Evolutionary conservation across 2,888 invertebrate genomes (phyloP), one percentile per base, ranked within the genome.

Genomic region (Smittia sp.): DNA sequence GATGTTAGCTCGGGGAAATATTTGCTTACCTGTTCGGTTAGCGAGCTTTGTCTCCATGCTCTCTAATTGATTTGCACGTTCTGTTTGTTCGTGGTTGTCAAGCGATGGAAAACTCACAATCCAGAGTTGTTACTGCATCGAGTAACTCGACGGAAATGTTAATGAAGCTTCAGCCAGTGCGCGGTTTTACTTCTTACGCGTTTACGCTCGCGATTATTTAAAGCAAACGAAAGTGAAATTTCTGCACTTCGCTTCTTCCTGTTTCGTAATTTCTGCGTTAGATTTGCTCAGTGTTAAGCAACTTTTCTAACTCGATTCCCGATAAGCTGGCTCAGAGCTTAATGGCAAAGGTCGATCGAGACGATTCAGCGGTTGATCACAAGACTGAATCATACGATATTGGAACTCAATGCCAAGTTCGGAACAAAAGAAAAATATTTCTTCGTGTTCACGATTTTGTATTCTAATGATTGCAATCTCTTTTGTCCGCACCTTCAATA

Each of bases 391-490:
- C 46, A 3, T 3, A 46, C n/a, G 46, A 13, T 46, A 46, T 6
- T 15, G n/a, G n/a, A 6, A 3, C 11, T 46, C 46, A 46, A 46
- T 46, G 46, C 46, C 46, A n/a, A n/a, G 46, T 46, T 46, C 46
- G n/a, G 46, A 46, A 46, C 46, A 46, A 46, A 46, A 46, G 46
- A 46, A 46, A 46, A 46, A 46, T 46, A 46, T 46, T 46, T 46
- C 2, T 46, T 32, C 32, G 32, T n/a, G n/a, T n/a, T n/a, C n/a
- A n/a, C 32, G 32, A 32, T 32, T 32, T 32, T 9, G 32, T 32
- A 3, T n/a, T n/a, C n/a, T n/a, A n/a, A n/a, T n/a, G n/a, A n/a
- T n/a, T n/a, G n/a, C n/a, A n/a, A n/a, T n/a, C n/a, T n/a, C n/a
- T n/a, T n/a, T n/a, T n/a, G n/a, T n/a, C n/a, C n/a, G n/a, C n/a